Percentiles rank a stretch among this genome's conserved stretches.
Conservation (phyloP, 1,140 invertebrate genomes). For the Ephestia elutella region DNA sequence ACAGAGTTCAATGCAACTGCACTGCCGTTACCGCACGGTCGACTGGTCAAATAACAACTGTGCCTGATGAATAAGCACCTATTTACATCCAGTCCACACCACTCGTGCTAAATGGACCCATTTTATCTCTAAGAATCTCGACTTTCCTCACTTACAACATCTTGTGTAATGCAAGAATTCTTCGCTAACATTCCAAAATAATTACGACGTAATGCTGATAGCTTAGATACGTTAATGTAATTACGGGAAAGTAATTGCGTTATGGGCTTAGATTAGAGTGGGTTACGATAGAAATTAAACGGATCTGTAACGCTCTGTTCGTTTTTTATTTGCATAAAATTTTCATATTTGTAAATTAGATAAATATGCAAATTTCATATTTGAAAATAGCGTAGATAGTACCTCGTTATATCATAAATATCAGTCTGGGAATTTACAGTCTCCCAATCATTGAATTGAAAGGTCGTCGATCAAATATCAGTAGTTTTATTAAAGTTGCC, state of each 20-base stretch:
- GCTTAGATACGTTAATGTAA: not conserved
- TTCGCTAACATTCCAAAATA: not conserved
- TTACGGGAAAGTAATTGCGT: not conserved
- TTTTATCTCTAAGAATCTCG: not conserved
- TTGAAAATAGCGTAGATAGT: no score
- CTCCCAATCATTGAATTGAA: no score
- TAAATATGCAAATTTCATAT: no score
- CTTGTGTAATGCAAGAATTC: not conserved
- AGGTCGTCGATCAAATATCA: no score
- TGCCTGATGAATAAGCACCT: not conserved
- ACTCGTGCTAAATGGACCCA: not conserved
- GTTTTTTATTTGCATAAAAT: no score
- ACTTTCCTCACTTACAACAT: not conserved
- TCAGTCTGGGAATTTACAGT: no score
- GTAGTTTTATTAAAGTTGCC: no score
- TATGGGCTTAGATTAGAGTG: not conserved
- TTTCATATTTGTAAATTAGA: no score
- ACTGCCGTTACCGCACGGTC: conserved; percentile 1
- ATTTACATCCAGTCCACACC: not conserved
- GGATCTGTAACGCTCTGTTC: no score
- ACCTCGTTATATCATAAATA: no score
- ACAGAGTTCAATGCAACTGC: not conserved
- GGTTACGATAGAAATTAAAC: not conserved
- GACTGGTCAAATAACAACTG: not conserved
- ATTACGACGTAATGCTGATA: not conserved